Evolutionary conservation across 1,140 invertebrate species (phyloP), one percentile per base, ranked within the genome.

Genomic region (Drosophila elegans): DNA sequence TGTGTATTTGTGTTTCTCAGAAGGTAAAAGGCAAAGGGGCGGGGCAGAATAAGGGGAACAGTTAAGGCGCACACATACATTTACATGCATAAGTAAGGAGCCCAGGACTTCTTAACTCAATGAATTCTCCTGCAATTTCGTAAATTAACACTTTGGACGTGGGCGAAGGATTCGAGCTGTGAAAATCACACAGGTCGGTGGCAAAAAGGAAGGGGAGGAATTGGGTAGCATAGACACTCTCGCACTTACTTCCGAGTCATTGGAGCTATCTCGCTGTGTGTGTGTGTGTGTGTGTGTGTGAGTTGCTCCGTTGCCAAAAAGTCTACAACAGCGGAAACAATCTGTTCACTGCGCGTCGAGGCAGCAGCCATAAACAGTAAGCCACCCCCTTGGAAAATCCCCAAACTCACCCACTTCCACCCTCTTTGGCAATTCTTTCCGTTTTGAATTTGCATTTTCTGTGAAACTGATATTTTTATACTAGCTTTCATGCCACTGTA

Each of bases 101-200:
- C 25, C 21, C 53, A 46, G 56, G 74, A 86, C 84, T 89, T 82
- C 82, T 89, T 86, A 89, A 84, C 83, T 84, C 83, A 89, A 88
- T 88, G 83, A 89, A 89, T 89, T 84, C 84, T 84, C 49, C 63
- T 76, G 83, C 84, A 88, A 88, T 88, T 88, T 89, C 84, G 83
- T 88, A 88, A 88, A 88, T 88, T 88, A 88, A 88, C 83, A 88
- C 83, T 88, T 84, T 55, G 80, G 60, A 60, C 64, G 42, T 52
- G 45, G 59, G 10, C 32, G 16, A 5, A 11, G 27, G 38, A 34
- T 51, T 46, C 55, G 64, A 76, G 76, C 61, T 75, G 54, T 46
- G 61, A 51, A 75, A 80, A 75, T 74, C 54, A 77, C 56, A 60
- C 41, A 59, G 45, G 51, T 10, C 42, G 10, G 3, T 11, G 25